These are phyloP conservation scores for Trachymyrmex septentrionalis DNA, from an alignment of 1,140 invertebrate genomes.

Conservation along the genomic window DNA sequence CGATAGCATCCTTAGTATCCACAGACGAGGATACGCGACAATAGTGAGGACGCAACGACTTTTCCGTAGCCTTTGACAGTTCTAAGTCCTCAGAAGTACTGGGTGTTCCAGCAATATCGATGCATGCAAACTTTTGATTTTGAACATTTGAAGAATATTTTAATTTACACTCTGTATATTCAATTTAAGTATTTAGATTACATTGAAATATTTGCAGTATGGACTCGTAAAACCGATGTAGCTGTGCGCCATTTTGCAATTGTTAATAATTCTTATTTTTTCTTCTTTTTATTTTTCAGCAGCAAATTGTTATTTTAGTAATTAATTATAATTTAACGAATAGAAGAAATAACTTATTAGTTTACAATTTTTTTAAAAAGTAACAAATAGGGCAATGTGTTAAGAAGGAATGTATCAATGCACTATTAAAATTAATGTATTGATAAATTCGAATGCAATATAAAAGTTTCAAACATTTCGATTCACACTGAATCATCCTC, in stretches of 20 bases:
- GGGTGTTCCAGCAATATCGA: conserved; percentile 21
- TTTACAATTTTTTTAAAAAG: too few relatives aligned
- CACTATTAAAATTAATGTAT: too few relatives aligned
- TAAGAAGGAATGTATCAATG: too few relatives aligned
- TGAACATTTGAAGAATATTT: background rate
- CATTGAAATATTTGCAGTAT: background rate
- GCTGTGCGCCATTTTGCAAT: background rate
- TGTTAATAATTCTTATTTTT: background rate
- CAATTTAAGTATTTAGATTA: background rate
- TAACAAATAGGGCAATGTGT: too few relatives aligned
- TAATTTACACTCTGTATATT: background rate
- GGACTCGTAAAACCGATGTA: background rate
- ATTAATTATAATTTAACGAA: background rate
- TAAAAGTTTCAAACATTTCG: too few relatives aligned
- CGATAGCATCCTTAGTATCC: conserved; percentile 69
- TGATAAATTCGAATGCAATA: too few relatives aligned
- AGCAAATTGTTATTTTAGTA: background rate
- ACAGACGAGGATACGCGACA: conserved; percentile 76
- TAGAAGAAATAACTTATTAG: background rate
- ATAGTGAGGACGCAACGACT: conserved; percentile 80
- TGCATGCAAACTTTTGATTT: background rate
- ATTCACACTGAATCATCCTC: too few relatives aligned
- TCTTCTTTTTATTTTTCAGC: background rate
- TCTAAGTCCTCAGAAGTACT: conserved; percentile 25
- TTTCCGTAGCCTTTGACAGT: conserved; percentile 79